Percentiles rank a stretch among this genome's conserved stretches.
Evolutionary conservation across 2,113 vertebrate genomes (phyloP).

Genomic region (Dunckerocampus dactyliophorus): DNA sequence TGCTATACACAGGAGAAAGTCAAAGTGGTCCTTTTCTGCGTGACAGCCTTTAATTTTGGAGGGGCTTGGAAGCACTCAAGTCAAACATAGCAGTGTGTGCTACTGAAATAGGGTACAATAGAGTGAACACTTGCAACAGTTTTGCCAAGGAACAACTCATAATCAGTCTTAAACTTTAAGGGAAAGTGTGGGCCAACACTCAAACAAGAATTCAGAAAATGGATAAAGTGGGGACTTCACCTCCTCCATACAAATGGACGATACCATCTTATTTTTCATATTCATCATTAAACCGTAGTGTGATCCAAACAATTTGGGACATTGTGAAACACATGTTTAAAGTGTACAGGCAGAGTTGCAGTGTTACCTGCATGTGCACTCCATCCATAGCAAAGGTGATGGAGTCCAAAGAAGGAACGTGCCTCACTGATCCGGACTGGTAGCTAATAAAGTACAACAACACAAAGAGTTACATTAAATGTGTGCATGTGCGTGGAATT

Average conservation of each 20-base stretch:
- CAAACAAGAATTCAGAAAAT: no score
- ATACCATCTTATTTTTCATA: no score
- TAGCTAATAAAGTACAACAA: conserved; percentile 57
- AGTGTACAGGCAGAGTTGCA: background rate
- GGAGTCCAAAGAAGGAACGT: conserved; percentile 78
- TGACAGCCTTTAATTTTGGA: background rate
- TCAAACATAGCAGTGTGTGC: background rate
- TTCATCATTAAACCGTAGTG: no score
- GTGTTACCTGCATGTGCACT: conserved; percentile 70
- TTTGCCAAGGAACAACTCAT: no score
- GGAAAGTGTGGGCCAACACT: no score
- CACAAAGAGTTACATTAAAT: background rate
- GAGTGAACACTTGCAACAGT: no score
- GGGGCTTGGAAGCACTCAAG: background rate
- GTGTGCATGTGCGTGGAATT: conserved; percentile 1
- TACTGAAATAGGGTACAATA: background rate
- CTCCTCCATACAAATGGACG: no score
- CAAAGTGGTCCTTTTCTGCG: conserved; percentile 4
- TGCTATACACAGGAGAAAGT: conserved; percentile 54
- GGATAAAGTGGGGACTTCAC: no score
- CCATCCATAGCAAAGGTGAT: conserved; percentile 75
- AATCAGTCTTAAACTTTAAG: no score
- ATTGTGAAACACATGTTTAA: background rate
- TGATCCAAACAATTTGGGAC: no score
- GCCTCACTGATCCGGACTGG: conserved; percentile 70